phyloP scores from a whole-genome alignment of 64 coral and sea anemone genomes.

The Orbicella faveolata region DNA sequence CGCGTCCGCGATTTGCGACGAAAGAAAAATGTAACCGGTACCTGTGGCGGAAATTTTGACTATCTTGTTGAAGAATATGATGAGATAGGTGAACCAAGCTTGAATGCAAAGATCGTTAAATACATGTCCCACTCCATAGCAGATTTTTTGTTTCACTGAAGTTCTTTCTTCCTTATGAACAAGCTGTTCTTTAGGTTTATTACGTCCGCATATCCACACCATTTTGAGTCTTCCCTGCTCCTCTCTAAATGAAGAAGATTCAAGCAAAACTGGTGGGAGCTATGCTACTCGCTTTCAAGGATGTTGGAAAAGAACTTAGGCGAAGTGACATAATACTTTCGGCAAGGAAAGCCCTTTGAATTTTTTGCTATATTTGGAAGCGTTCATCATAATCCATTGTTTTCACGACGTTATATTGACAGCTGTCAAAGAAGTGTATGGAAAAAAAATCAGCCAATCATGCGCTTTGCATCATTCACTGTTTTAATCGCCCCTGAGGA shows the following conservation, averaged over 20 bases:
- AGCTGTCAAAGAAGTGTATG: background rate
- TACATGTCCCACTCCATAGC: slow-evolving; percentile 88
- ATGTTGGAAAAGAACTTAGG: background rate
- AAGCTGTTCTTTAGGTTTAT: slow-evolving; percentile 25
- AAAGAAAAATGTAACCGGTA: slow-evolving; percentile 73
- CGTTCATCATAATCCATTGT: slow-evolving; percentile 11
- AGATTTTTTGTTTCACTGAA: slow-evolving; percentile 77
- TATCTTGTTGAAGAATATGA: slow-evolving; percentile 91
- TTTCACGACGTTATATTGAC: background rate
- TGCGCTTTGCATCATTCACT: background rate
- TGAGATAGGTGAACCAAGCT: slow-evolving; percentile 89
- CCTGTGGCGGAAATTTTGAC: slow-evolving; percentile 53
- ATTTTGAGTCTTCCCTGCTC: background rate
- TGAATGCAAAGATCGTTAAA: slow-evolving; percentile 96
- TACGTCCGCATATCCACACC: slow-evolving; percentile 49
- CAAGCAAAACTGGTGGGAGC: background rate
- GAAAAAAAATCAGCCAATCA: background rate
- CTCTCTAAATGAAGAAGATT: background rate
- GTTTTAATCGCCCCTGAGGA: background rate
- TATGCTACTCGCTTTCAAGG: background rate
- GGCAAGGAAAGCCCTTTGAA: background rate
- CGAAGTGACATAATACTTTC: background rate
- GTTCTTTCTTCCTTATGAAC: slow-evolving; percentile 64
- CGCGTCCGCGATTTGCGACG: slow-evolving; percentile 77
- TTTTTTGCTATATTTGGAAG: slow-evolving; percentile 26